These are phyloP conservation scores for Odobenus rosmarus DNA, from an alignment of 2,113 vertebrate species.

Conservation along the genomic window DNA sequence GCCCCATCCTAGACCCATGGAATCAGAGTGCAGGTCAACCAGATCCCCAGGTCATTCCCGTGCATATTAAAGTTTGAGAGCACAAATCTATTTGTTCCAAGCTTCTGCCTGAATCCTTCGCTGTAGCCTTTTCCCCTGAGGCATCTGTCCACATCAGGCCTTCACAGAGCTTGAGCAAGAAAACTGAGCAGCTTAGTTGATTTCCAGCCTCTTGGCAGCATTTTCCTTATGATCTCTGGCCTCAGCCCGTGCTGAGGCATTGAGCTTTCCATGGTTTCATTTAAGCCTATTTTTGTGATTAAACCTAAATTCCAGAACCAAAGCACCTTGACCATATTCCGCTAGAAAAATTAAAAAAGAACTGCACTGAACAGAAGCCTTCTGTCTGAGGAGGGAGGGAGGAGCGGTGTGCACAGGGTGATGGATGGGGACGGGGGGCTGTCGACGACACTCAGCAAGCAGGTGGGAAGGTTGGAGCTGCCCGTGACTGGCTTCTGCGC, in stretches of 20 bases:
- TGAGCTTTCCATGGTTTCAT: background rate
- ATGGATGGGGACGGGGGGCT: background rate
- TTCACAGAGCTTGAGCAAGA: slow-evolving; percentile 25
- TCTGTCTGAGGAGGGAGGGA: background rate
- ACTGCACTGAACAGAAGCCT: slow-evolving; percentile 70
- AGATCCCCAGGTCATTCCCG: background rate
- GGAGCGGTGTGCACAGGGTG: rapidly evolving
- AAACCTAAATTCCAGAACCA: slow-evolving; percentile 71
- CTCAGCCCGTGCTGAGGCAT: background rate
- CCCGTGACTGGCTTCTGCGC: background rate
- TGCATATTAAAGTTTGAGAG: background rate
- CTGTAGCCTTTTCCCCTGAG: background rate
- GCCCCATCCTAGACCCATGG: background rate
- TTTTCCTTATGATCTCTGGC: slow-evolving; percentile 4
- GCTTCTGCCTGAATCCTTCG: background rate
- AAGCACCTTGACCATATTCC: slow-evolving; percentile 76
- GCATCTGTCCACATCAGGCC: background rate
- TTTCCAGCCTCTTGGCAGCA: slow-evolving; percentile 57
- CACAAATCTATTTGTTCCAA: background rate
- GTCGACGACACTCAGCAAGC: background rate
- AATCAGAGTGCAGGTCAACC: background rate
- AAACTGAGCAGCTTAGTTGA: background rate
- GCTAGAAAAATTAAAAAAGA: slow-evolving; percentile 76
- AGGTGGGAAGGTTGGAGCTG: rapidly evolving
- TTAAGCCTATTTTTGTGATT: slow-evolving; percentile 68